A percentile compares a stretch with the other conserved stretches of the same genome.
These are phyloP conservation scores for Holocentrus rufus DNA, from an alignment of 2,797 vertebrate genomes.

Conservation along the genomic window DNA sequence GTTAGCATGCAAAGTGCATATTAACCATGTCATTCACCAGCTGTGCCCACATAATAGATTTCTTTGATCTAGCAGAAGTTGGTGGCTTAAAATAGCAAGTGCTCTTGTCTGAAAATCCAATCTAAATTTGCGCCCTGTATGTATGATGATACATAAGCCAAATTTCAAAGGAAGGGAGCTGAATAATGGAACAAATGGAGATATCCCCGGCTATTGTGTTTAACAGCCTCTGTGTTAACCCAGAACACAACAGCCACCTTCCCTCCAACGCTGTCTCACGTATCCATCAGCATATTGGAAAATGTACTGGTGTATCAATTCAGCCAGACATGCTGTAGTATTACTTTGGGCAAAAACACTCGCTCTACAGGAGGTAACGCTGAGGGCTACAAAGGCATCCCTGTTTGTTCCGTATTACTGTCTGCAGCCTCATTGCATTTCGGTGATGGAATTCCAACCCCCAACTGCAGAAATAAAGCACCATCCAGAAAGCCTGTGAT, in stretches of 20 bases:
- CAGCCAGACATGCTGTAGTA: background rate
- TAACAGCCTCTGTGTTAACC: constrained; percentile 18
- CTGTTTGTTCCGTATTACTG: background rate
- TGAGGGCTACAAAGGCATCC: background rate
- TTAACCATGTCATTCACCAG: constrained; percentile 45
- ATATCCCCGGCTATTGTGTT: constrained; percentile 42
- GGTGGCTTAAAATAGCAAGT: constrained; percentile 55
- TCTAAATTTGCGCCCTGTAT: constrained; percentile 62
- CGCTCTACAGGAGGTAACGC: too few species aligned
- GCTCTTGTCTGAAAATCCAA: constrained; percentile 59
- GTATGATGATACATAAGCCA: constrained; percentile 54
- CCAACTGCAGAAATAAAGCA: background rate
- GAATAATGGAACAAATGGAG: constrained; percentile 53
- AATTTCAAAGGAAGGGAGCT: constrained; percentile 47
- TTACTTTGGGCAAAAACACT: background rate
- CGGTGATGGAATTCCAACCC: background rate
- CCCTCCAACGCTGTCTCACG: background rate
- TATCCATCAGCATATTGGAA: constrained; percentile 8
- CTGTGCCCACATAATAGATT: constrained; percentile 22
- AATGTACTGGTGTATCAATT: background rate
- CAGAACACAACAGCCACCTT: background rate
- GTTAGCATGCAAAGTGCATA: constrained; percentile 33
- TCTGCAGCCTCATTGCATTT: constrained; percentile 2
- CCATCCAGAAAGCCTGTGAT: background rate
- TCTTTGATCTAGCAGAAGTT: constrained; percentile 31